Base-by-base conservation (phyloP, 2,888 invertebrate genomes). In the Mesorhabditis spiculigera region DNA sequence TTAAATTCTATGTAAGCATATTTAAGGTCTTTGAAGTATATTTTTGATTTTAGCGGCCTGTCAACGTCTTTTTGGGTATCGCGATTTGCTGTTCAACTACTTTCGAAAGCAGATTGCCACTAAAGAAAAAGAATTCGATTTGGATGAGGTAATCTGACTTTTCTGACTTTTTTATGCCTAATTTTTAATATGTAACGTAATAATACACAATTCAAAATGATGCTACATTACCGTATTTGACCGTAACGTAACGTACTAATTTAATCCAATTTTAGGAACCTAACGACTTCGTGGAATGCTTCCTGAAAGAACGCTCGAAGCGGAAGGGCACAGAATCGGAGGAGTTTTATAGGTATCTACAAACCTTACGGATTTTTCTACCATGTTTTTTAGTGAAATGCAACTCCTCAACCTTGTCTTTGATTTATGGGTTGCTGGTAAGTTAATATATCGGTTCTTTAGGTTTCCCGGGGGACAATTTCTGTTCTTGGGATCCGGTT, bases 321-420 rank as follows among this genome's bases (percentile, higher is more conserved):
- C 8, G n/a, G n/a, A 50, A 50, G 58, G 58, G 58, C 1, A 50
- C 58, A 1, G 10, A 10, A n/a, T 10, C 58, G 1, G 58, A 50
- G n/a, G n/a, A n/a, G 10, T 50, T 50, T 50, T 50, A 50, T n/a
- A 50, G 58, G 28, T 28, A n/a, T n/a, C n/a, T n/a, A n/a, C n/a
- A n/a, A n/a, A n/a, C n/a, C n/a, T n/a, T n/a, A n/a, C n/a, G n/a
- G n/a, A n/a, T n/a, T n/a, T n/a, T n/a, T n/a, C n/a, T n/a, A n/a
- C n/a, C n/a, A n/a, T n/a, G n/a, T n/a, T n/a, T 50, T 50, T 50
- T n/a, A 50, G 58, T 50, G 58, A 50, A 13, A 10, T 50, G 8
- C 58, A 50, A 50, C 58, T 50, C 58, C 58, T 13, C 8, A 50
- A 50, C n/a, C 58, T 50, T 50, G 58, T 50, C n/a, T 50, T 50